Evolutionary conservation across 2,797 vertebrate genomes (phyloP).

Genomic region (Bradypodion pumilum): DNA sequence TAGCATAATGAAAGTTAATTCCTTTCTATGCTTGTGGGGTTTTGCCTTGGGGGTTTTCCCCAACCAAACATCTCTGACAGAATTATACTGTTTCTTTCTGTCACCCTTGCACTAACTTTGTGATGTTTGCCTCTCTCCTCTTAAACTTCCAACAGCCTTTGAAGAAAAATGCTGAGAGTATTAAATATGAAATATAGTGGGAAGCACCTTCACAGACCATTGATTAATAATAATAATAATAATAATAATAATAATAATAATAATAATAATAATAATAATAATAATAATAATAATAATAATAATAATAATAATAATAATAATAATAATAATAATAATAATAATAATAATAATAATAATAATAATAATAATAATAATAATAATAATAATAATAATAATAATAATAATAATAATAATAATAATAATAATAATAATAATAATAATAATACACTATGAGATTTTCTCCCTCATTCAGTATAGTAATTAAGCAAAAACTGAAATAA

Average conservation of each 20-base stretch:
- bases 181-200: not conserved
- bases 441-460: too few species aligned
- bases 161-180: conserved; percentile 13
- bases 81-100: not conserved
- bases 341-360: too few species aligned
- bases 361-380: too few species aligned
- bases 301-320: too few species aligned
- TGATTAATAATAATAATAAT: not conserved
- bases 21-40: not conserved
- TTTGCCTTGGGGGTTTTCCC: not conserved
- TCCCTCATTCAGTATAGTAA: not conserved
- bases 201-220: not conserved
- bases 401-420: too few species aligned
- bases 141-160: conserved; percentile 11
- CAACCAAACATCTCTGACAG: not conserved
- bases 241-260: too few species aligned
- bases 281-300: too few species aligned
- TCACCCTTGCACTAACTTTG: not conserved
- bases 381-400: too few species aligned
- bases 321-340: too few species aligned
- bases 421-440: too few species aligned
- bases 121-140: not conserved
- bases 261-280: too few species aligned
- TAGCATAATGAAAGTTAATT: conserved; percentile 41
- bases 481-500: not conserved